Conservation (phyloP, 2,888 invertebrate genomes). For the Spatulosminthurus flaviceps region DNA sequence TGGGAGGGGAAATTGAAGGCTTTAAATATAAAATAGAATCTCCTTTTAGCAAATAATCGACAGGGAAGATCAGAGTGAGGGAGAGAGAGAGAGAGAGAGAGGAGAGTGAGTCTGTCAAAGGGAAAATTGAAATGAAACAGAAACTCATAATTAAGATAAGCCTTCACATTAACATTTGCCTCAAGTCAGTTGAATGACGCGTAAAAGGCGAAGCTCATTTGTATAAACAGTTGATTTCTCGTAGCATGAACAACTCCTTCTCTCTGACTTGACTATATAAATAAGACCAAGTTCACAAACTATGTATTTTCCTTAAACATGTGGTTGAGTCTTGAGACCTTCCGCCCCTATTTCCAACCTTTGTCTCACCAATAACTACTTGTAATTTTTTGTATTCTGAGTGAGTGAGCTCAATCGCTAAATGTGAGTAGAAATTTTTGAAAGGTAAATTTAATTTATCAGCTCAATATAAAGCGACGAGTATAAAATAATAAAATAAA, state of each 20-base stretch:
- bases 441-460: no score
- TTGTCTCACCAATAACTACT: no score
- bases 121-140: slow-evolving; percentile 61
- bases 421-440: no score
- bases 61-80: no score
- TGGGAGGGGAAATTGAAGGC: no score
- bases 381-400: no score
- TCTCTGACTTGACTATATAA: not conserved
- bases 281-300: not conserved
- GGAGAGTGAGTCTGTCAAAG: slow-evolving; percentile 23
- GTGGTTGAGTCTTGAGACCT: not conserved
- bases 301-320: not conserved
- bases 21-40: no score
- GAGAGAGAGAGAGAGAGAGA: no score
- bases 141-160: slow-evolving; percentile 63
- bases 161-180: slow-evolving; percentile 58
- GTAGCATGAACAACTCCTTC: slow-evolving; percentile 2
- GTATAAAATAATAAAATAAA: no score
- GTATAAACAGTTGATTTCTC: slow-evolving; percentile 21
- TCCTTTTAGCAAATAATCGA: slow-evolving; percentile 14
- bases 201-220: slow-evolving; percentile 8
- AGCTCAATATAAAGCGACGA: no score
- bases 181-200: slow-evolving; percentile 16
- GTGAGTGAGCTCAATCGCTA: no score
- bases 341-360: no score